These are phyloP conservation scores for Herpailurus yagouaroundi DNA, from an alignment of 2,113 vertebrate genomes.

Conservation along the genomic window DNA sequence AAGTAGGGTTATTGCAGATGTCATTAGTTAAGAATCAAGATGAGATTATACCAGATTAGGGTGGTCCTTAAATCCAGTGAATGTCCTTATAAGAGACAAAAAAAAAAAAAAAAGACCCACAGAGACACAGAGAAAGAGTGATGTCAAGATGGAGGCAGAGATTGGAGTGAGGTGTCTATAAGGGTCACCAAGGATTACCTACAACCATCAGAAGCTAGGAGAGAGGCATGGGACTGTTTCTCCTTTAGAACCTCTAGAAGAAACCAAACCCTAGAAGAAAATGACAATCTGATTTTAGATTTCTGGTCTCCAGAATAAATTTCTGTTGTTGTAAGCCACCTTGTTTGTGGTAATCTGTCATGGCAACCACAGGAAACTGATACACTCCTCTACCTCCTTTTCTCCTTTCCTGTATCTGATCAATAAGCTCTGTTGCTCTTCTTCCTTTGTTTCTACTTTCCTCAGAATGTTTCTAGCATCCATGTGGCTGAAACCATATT, in stretches of 20 bases:
- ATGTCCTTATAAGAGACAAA: not conserved
- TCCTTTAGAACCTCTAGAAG: not conserved
- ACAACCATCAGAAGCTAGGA: not conserved
- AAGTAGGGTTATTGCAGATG: not conserved
- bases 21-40: conserved; percentile 19
- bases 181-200: not conserved
- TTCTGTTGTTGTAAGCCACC: not conserved
- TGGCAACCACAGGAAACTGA: not conserved
- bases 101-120: not conserved
- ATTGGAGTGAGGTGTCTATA: not conserved
- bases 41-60: not conserved
- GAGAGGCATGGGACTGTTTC: not conserved
- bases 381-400: not conserved
- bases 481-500: not conserved
- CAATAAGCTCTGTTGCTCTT: not conserved
- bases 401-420: not conserved
- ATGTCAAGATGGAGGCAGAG: not conserved
- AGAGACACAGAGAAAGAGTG: not conserved
- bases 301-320: not conserved
- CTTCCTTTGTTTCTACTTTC: not conserved
- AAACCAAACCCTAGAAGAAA: not conserved
- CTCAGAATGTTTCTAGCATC: not conserved
- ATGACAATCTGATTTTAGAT: not conserved
- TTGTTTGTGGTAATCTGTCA: not conserved
- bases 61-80: not conserved